These are phyloP conservation scores for Trileptium ribeirensis DNA, from an alignment of 2,888 invertebrate species.

Conservation along the genomic window DNA sequence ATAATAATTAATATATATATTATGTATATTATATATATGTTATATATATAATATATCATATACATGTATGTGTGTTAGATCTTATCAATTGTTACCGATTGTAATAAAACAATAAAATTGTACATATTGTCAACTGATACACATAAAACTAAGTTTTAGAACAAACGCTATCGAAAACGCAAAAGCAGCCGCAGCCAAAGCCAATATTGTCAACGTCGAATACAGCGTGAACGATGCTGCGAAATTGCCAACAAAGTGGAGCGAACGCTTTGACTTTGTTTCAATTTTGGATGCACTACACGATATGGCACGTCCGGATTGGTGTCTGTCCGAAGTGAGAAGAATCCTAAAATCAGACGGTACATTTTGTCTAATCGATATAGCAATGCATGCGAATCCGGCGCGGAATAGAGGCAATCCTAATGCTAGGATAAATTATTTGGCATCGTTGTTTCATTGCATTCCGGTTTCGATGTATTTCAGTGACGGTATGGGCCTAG, in stretches of 20 bases:
- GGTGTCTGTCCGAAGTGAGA: background rate
- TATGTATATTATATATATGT: too few species aligned
- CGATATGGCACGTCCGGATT: background rate
- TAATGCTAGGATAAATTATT: background rate
- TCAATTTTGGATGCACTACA: background rate
- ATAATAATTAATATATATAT: too few species aligned
- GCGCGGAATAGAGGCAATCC: background rate
- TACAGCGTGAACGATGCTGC: background rate
- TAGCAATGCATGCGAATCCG: background rate
- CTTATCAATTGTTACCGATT: too few species aligned
- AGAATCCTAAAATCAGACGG: background rate
- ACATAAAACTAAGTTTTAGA: background rate
- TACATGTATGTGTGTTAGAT: too few species aligned
- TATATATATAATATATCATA: too few species aligned
- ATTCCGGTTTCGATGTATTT: background rate
- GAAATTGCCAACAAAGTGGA: background rate
- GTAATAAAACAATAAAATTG: too few species aligned
- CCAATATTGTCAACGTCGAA: background rate
- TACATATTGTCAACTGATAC: too few species aligned
- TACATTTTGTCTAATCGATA: background rate
- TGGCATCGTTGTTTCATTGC: background rate
- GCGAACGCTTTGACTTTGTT: background rate
- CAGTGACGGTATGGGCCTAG: background rate
- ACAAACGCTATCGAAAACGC: background rate
- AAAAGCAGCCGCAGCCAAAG: background rate